Conservation (phyloP, 2,113 vertebrate genomes). For the Sorex araneus region DNA sequence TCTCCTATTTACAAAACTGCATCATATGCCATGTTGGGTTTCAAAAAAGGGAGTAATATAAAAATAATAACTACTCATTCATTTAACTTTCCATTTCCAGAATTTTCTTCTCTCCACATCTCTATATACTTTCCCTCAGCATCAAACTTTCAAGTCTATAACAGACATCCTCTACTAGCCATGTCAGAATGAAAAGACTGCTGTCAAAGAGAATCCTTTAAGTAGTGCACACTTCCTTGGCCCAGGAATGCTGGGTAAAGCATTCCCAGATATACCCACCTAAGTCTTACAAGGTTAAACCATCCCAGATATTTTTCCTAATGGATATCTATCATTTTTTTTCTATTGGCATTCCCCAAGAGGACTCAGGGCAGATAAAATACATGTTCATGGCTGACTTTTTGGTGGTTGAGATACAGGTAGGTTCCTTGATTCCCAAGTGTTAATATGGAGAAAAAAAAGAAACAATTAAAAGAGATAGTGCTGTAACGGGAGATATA, state of each 20-base stretch:
- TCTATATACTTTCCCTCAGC: not conserved
- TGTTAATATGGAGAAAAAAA: not conserved
- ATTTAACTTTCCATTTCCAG: conserved; percentile 54
- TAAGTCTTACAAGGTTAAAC: conserved; percentile 53
- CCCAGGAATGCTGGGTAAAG: not conserved
- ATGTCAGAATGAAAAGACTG: conserved; percentile 31
- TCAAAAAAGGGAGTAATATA: conserved; percentile 64
- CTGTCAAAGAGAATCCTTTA: not conserved
- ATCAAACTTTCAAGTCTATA: conserved; percentile 45
- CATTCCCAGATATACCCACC: conserved; percentile 9
- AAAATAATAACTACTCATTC: conserved; percentile 54
- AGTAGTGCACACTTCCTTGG: conserved; percentile 23
- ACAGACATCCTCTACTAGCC: not conserved
- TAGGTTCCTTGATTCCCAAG: conserved; percentile 7
- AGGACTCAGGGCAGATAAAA: conserved; percentile 4
- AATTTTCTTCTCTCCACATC: not conserved
- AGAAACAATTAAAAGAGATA: not conserved
- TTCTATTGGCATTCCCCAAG: not conserved
- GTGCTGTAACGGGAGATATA: no score
- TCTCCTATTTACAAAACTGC: conserved; percentile 48
- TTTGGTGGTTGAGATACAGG: conserved; percentile 21
- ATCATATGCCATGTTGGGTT: not conserved
- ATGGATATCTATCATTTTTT: not conserved
- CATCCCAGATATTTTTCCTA: conserved; percentile 34
- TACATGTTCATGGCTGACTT: conserved; percentile 19